Conservation (phyloP, 1,140 invertebrate species). For the Myzus persicae region DNA sequence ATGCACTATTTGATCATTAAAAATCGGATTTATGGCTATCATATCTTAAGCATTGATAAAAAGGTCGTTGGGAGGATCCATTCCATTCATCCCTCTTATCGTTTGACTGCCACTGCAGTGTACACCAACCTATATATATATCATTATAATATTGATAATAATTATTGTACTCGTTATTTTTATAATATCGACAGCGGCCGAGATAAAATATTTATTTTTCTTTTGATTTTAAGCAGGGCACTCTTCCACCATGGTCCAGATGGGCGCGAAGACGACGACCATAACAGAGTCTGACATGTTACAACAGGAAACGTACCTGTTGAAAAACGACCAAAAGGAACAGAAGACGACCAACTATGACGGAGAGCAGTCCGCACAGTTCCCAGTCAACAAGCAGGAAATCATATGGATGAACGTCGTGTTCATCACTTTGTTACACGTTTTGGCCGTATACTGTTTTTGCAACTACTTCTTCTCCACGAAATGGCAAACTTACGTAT, state of each 20-base stretch:
- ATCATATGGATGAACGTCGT: conserved; percentile 61
- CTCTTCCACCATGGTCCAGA: conserved; percentile 16
- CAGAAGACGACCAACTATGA: background rate
- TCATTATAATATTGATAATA: background rate
- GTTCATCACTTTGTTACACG: conserved; percentile 60
- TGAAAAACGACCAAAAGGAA: background rate
- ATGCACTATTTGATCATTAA: too few relatives aligned
- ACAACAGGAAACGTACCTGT: background rate
- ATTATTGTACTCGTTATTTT: too few relatives aligned
- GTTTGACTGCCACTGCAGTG: too few relatives aligned
- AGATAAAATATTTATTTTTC: background rate
- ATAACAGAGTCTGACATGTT: background rate
- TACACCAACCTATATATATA: background rate
- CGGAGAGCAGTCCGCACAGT: background rate
- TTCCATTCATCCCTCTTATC: too few relatives aligned
- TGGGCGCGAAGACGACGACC: conserved; percentile 26
- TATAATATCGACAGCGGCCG: too few relatives aligned
- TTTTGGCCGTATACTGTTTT: conserved; percentile 46
- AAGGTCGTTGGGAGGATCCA: too few relatives aligned
- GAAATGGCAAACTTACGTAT: conserved; percentile 43
- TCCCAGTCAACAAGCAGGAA: background rate
- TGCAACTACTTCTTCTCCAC: background rate
- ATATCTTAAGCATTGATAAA: too few relatives aligned
- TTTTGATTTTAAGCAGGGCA: background rate
- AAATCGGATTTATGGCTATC: too few relatives aligned